These are phyloP conservation scores for Esox niger DNA, from an alignment of 2,113 vertebrate species.

Conservation along the genomic window DNA sequence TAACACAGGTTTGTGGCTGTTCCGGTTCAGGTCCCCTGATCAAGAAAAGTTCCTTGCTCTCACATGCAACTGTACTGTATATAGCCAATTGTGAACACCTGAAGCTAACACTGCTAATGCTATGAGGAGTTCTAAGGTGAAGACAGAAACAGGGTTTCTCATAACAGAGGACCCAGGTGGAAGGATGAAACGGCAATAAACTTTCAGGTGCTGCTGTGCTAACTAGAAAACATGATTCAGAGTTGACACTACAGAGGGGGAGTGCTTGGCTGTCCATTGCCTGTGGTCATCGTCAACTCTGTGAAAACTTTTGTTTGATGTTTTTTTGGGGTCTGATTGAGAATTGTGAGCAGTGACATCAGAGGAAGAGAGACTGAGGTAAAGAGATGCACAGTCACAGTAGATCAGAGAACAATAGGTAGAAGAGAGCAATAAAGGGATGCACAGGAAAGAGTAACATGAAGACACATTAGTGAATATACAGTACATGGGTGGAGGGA, in stretches of 20 bases:
- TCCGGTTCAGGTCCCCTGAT: not conserved
- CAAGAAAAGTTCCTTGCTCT: not conserved
- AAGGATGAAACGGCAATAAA: not conserved
- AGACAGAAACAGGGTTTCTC: not conserved
- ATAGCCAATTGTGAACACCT: not conserved
- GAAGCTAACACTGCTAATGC: not conserved
- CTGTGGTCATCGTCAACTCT: not conserved
- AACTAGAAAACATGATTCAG: not conserved
- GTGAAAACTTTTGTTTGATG: not conserved
- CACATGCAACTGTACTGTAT: not conserved
- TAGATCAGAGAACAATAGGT: constrained; percentile 34
- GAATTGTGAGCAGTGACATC: constrained; percentile 25
- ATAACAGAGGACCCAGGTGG: not conserved
- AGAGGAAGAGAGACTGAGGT: constrained; percentile 13
- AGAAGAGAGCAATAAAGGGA: constrained; percentile 19
- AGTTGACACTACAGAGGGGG: constrained; percentile 32
- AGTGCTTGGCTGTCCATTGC: constrained; percentile 58
- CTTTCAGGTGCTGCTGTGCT: not conserved
- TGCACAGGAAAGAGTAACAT: constrained; percentile 11
- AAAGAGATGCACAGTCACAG: constrained; percentile 31
- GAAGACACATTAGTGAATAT: constrained; percentile 5
- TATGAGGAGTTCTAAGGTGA: not conserved
- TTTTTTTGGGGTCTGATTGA: constrained; percentile 34
- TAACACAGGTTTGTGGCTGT: too few species aligned
- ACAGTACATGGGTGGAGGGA: not conserved